A percentile compares a stretch with the other conserved stretches of the same genome.
phyloP scores from a whole-genome alignment of 2,888 invertebrate species.

The Escarpia spicata region DNA sequence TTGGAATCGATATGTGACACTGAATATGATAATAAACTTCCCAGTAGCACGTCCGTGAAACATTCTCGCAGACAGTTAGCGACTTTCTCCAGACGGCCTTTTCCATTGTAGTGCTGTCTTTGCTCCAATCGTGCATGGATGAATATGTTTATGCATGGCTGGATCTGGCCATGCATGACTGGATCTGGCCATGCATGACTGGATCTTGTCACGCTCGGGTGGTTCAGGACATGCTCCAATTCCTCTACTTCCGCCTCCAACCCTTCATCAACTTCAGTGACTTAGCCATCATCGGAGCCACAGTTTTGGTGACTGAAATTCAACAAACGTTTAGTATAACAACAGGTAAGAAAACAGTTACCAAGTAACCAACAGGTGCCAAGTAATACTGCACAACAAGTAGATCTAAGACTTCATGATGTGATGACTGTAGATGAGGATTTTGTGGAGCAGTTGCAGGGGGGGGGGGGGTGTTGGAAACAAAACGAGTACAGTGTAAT shows the following conservation, averaged over 20 bases:
- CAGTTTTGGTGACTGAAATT: conserved; percentile 23
- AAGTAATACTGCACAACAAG: no score
- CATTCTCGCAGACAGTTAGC: background rate
- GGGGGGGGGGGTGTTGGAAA: no score
- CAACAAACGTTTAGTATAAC: background rate
- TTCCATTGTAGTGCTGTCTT: background rate
- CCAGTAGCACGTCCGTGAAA: background rate
- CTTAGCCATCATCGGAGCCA: conserved; percentile 90
- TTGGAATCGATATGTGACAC: no score
- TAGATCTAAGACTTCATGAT: no score
- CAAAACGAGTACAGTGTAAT: no score
- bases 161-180: background rate
- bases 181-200: background rate
- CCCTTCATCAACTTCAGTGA: conserved; percentile 65
- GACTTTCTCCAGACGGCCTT: no score
- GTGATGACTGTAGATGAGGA: no score
- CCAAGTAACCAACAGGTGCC: no score
- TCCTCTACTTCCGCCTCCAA: conserved; percentile 23
- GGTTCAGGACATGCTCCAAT: background rate
- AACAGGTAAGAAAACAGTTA: background rate
- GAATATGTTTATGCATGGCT: no score
- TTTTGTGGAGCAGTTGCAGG: no score
- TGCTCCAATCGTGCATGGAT: background rate
- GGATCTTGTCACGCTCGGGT: background rate
- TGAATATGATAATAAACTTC: background rate